Conservation (phyloP, 2,888 invertebrate species). For the Lepeophtheirus nordmannii region DNA sequence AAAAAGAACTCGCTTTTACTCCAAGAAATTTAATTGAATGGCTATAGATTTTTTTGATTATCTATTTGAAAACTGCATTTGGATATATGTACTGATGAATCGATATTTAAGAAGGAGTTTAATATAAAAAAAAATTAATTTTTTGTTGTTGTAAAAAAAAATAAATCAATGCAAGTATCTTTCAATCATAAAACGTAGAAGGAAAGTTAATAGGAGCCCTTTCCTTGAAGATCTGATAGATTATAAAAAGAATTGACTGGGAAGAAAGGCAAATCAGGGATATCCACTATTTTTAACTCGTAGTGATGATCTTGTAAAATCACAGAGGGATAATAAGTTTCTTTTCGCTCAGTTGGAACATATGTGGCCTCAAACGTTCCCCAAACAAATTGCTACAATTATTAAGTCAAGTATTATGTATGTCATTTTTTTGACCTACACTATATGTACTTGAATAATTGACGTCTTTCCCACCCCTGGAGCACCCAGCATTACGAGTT, state of each 20-base stretch:
- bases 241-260: constrained; percentile 35
- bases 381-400: constrained; percentile 34
- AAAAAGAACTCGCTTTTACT: too few species aligned
- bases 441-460: constrained; percentile 56
- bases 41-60: too few species aligned
- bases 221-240: constrained; percentile 14
- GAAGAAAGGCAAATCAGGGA: constrained; percentile 37
- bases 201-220: neutral
- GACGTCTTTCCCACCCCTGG: constrained; percentile 83
- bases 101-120: too few species aligned
- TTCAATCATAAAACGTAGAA: too few species aligned
- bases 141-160: too few species aligned
- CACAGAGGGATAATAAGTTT: constrained; percentile 35
- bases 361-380: constrained; percentile 35
- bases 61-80: too few species aligned
- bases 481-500: constrained; percentile 69
- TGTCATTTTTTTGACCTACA: too few species aligned
- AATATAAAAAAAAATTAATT: too few species aligned
- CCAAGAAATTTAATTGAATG: too few species aligned
- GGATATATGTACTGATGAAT: too few species aligned
- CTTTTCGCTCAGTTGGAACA: constrained; percentile 33
- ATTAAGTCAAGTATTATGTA: too few species aligned
- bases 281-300: constrained; percentile 36
- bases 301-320: constrained; percentile 37
- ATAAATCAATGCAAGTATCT: too few species aligned